Conservation (phyloP, 2,797 vertebrate genomes). For the Melopsittacus undulatus region DNA sequence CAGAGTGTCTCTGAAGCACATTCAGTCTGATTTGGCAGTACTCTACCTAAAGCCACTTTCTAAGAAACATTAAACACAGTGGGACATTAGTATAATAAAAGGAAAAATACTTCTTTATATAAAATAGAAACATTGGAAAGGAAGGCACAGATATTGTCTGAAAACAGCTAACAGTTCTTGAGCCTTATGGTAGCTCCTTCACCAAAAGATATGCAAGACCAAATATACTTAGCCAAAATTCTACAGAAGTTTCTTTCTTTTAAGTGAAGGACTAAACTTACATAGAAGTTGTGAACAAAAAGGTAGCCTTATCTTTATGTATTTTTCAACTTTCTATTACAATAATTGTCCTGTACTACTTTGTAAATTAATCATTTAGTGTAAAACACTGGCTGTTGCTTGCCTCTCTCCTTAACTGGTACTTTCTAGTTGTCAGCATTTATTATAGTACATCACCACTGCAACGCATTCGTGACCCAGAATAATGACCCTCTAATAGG, state of each 20-base stretch:
- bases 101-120: neutral
- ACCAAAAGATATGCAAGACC: neutral
- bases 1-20: neutral
- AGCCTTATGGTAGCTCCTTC: neutral
- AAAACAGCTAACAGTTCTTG: neutral
- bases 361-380: slow-evolving; percentile 56
- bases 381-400: slow-evolving; percentile 11
- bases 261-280: neutral
- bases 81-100: neutral
- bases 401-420: slow-evolving; percentile 52
- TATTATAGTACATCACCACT: slow-evolving; percentile 45
- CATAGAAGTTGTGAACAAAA: neutral
- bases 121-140: neutral
- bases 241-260: neutral
- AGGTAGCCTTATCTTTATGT: neutral
- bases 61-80: neutral
- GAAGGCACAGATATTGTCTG: neutral
- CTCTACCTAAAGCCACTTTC: neutral
- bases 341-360: slow-evolving; percentile 3
- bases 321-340: neutral
- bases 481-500: slow-evolving; percentile 64
- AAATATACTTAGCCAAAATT: neutral
- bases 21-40: neutral
- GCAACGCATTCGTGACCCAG: slow-evolving; percentile 44
- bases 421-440: slow-evolving; percentile 69